Base-by-base conservation (phyloP, 2,888 invertebrate genomes). In the Osedax frankpressi region DNA sequence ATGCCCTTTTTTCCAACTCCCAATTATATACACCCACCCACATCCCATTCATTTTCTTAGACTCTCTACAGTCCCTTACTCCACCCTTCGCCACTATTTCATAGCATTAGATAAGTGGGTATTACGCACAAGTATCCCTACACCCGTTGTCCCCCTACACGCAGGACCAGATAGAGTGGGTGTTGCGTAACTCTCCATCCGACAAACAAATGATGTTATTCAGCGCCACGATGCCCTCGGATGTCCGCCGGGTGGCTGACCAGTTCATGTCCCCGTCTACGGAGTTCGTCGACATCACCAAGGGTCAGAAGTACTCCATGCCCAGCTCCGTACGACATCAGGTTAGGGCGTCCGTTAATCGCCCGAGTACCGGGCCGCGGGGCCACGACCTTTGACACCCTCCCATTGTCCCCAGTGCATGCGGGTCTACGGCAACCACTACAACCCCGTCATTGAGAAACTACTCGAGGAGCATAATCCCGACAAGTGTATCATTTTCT, bases 131-230 rank as follows among this genome's bases (percentile, higher is more conserved):
- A n/a, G n/a, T n/a, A n/a, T n/a, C n/a, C n/a, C n/a, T n/a, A n/a
- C n/a, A n/a, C n/a, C n/a, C n/a, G n/a, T n/a, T n/a, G n/a, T n/a
- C n/a, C n/a, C 44, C 44, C 44, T 44, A 44, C 44, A 44, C 44
- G n/a, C 60, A 76, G 75, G 76, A 76, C n/a, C 77, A 77, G 70
- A 76, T 77, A 19, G 44, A 75, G 70, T 68, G 75, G 68, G 73
- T 77, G 28, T 67, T 77, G 60, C 71, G 74, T 67, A 71, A 68
- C 25, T 70, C 73, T 24, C 71, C 73, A 1, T 30, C 27, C n/a
- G 72, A 76, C 69, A 75, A 75, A 30, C 77, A 77, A 69, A 74
- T 77, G 71, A 69, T 77, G 71, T 67, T 77, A 73, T 77, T 77
- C 69, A 77, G 76, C 67, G 77, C 77, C 27, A 77, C 77, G 11